Base-by-base conservation (phyloP, 2,797 vertebrate genomes). In the Premnoplex brunnescens region DNA sequence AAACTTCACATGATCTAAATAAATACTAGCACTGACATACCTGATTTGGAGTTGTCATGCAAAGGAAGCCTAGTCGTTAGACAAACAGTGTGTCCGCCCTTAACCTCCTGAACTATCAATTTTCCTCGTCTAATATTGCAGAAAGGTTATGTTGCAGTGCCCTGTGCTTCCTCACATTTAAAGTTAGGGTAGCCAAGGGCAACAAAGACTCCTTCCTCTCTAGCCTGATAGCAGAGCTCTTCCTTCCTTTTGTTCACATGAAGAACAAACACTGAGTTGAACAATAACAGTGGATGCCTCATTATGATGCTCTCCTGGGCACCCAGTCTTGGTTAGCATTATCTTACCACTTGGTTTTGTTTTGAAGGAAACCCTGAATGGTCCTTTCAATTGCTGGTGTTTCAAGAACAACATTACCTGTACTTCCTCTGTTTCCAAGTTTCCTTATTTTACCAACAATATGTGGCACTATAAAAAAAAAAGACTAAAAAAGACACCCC, bases 81-180 rank as follows among this genome's bases (percentile, higher is more conserved):
- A 79, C 77, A 89, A 96, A 80, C 36, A 95, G 56, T 28, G 36
- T 71, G 73, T 75, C 84, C 2, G 3, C 67, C 67, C 85, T 94
- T 89, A 92, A 90, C 67, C 59, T 91, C 80, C 87, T 74, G 49
- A 95, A 90, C 85, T 95, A 88, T 74, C 83, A 39, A n/a, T 89
- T 95, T 87, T 94, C 63, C 58, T 55, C 7, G 1, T 86, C 83
- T 89, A 91, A 60, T 64, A 17, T 32, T n/a, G 83, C 15, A 85
- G 91, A 91, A 34, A 95, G 96, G 96, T 97, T 97, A 97, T 87
- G 91, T 67, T 93, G 89, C 96, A 97, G 18, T 95, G 94, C 96
- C 96, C 97, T 96, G 86, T 2, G 58, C 83, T 98, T 98, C 98
- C 97, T 98, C 96, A 92, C 73, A 98, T 98, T 98, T 97, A 98